Conservation (phyloP, 2,888 invertebrate genomes). For the Eupithecia abbreviata region DNA sequence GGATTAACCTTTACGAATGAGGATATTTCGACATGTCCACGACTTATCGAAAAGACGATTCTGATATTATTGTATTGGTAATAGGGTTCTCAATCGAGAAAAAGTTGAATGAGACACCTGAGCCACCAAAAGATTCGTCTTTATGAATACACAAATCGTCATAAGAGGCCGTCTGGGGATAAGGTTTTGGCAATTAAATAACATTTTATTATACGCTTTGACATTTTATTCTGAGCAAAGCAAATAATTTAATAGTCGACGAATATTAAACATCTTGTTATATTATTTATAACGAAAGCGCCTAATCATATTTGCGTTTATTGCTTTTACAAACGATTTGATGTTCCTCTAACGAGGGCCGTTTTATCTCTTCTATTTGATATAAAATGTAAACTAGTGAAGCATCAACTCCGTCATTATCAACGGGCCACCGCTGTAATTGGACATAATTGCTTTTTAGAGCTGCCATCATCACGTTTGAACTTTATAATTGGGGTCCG, state of each 20-base stretch:
- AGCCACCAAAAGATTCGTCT: conserved; percentile 41
- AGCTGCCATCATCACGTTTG: conserved; percentile 50
- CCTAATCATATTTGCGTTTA: conserved; percentile 18
- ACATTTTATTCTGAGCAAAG: conserved; percentile 21
- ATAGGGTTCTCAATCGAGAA: conserved; percentile 1
- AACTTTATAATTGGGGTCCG: conserved; percentile 40
- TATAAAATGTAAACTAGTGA: conserved; percentile 55
- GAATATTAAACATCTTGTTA: conserved; percentile 23
- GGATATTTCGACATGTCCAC: conserved; percentile 2
- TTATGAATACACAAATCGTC: conserved; percentile 56
- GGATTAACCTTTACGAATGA: conserved; percentile 24
- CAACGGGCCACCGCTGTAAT: conserved; percentile 56
- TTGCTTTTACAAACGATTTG: conserved; percentile 22
- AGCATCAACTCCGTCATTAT: conserved; percentile 50
- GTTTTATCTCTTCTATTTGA: conserved; percentile 62
- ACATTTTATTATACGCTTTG: conserved; percentile 13
- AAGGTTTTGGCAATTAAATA: conserved; percentile 49
- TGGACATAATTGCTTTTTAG: conserved; percentile 59
- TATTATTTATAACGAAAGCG: conserved; percentile 11
- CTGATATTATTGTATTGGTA: neutral
- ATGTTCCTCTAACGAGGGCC: conserved; percentile 63
- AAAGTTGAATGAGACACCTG: conserved; percentile 16
- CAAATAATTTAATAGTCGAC: conserved; percentile 25
- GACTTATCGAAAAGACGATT: conserved; percentile 4
- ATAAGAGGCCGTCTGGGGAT: conserved; percentile 53